Conservation (phyloP, 1,140 invertebrate genomes). For the Tribolium madens region DNA sequence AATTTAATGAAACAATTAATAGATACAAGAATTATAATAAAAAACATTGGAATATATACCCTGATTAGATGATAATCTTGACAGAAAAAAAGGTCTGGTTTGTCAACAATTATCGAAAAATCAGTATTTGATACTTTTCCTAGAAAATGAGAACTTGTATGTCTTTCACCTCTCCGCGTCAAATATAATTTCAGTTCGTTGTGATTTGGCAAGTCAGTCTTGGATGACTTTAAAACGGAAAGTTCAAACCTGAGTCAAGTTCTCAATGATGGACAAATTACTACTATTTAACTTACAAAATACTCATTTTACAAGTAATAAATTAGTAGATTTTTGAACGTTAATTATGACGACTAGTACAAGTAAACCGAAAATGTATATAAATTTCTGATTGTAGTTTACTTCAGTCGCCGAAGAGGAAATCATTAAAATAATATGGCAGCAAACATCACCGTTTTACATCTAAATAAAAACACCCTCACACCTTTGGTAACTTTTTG, state of each 20-base stretch:
- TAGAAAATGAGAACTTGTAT: not conserved
- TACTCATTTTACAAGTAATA: slow-evolving; percentile 32
- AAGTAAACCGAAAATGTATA: not conserved
- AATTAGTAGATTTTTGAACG: slow-evolving; percentile 22
- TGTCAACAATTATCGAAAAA: not conserved
- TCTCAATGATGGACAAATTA: slow-evolving; percentile 28
- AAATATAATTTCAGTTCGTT: too few relatives aligned
- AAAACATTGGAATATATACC: slow-evolving; percentile 59
- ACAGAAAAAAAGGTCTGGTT: slow-evolving; percentile 5
- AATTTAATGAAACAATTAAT: slow-evolving; percentile 50
- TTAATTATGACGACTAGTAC: not conserved
- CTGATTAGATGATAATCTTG: slow-evolving; percentile 55
- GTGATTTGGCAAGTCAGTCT: slow-evolving; percentile 5
- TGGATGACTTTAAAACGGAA: not conserved
- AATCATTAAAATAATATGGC: not conserved
- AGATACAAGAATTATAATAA: slow-evolving; percentile 43
- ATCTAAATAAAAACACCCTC: not conserved
- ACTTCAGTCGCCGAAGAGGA: not conserved
- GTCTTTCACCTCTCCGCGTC: not conserved
- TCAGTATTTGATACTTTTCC: not conserved
- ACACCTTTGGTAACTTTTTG: not conserved
- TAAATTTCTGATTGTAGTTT: not conserved
- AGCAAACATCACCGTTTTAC: slow-evolving; percentile 8
- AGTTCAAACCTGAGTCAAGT: slow-evolving; percentile 3
- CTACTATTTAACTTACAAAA: slow-evolving; percentile 24